Conservation (phyloP, 2,797 vertebrate species). For the Hybognathus amarus region DNA sequence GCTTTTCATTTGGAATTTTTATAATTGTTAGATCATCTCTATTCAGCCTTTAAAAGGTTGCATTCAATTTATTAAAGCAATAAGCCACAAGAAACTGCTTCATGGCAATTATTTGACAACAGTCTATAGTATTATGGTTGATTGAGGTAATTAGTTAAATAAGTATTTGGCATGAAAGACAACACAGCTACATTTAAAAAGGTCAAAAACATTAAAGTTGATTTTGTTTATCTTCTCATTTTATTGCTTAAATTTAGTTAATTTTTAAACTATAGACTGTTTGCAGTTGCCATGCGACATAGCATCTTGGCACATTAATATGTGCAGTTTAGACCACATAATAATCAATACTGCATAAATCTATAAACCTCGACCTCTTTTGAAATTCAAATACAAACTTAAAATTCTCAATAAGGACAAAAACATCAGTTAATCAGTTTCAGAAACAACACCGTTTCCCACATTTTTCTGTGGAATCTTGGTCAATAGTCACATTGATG, state of each 20-base stretch:
- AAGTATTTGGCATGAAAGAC: background rate
- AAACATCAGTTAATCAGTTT: background rate
- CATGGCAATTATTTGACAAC: background rate
- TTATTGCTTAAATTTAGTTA: background rate
- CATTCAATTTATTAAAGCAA: background rate
- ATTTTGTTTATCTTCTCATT: background rate
- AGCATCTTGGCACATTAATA: background rate
- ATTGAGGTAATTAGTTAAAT: background rate
- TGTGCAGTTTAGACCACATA: constrained; percentile 6
- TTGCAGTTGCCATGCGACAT: constrained; percentile 20
- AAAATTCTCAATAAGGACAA: constrained; percentile 27
- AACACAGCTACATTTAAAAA: background rate
- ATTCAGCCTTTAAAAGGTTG: background rate
- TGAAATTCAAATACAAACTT: constrained; percentile 31
- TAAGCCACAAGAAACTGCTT: background rate
- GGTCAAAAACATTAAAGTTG: background rate
- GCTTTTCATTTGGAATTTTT: background rate
- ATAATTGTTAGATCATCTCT: background rate
- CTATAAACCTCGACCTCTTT: constrained; percentile 13
- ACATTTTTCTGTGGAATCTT: constrained; percentile 73
- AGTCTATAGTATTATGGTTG: background rate
- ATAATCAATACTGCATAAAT: constrained; percentile 17
- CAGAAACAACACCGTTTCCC: constrained; percentile 65
- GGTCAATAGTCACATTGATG: constrained; percentile 74
- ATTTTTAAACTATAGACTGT: background rate